Base-by-base conservation (phyloP, 1,140 invertebrate genomes). In the Arion vulgaris region DNA sequence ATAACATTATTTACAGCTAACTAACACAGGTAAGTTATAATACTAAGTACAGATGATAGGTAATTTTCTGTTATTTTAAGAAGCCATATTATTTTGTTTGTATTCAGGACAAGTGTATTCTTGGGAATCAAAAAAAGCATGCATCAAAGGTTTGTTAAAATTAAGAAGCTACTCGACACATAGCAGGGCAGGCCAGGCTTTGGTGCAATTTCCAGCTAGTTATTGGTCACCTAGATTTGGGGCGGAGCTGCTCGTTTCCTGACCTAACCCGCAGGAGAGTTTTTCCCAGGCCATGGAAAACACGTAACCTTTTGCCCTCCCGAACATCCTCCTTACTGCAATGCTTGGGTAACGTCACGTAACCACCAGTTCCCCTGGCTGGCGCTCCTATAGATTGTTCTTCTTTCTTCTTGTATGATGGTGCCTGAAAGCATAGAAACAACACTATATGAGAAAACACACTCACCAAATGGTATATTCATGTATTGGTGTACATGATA, bases 191-290 rank as follows among this genome's bases (percentile, higher is more conserved):
- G 39, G 53, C 62, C 62, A 66, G 62, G 62, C 62, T 32, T n/a
- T 17, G 11, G 11, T 5, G 17, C 17, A 76, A 45, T 26, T 34
- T 66, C 26, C 41, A 7, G 62, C 41, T 41, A 34, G 39, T 28
- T n/a, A 78, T 66, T 36, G 90, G 86, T 94, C 93, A 97, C 96
- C 96, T 97, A 98, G 93, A 94, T 97, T 96, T 84, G 97, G 97
- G 87, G 97, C 96, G 89, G 96, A 97, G 88, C 95, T 95, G 92
- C 96, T 96, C 93, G 85, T 93, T 93, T 83, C 92, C 92, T 73
- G 91, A 88, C 85, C 90, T 90, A 85, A 93, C 89, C 82, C 94
- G 94, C 93, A 95, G 92, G 88, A 94, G 92, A 90, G 94, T 93
- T 94, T 95, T 95, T 94, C 95, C 95, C 92, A 96, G 95, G 81